Evolutionary conservation across 2,888 invertebrate species (phyloP).

Genomic region (Oscheius sp.): DNA sequence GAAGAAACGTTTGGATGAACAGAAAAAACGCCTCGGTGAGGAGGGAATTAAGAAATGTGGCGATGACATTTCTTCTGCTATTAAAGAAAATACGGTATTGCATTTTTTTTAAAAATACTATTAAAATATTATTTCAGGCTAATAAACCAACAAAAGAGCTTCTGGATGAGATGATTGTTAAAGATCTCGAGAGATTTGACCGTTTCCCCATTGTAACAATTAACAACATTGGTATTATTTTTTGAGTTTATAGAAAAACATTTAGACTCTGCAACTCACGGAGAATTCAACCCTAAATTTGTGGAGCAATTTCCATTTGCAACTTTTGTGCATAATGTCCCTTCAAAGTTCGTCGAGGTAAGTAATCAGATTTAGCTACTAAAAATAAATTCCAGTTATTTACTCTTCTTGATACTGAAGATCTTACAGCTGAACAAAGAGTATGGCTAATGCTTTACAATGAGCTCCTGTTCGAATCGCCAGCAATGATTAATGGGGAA

Average conservation of each 20-base stretch:
- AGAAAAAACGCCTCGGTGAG: conserved; percentile 78
- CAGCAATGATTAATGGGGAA: conserved; percentile 71
- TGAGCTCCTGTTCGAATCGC: conserved; percentile 82
- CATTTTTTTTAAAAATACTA: neutral
- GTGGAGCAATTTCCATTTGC: conserved; percentile 56
- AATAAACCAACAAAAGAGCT: conserved; percentile 78
- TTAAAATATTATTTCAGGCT: conserved; percentile 42
- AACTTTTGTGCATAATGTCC: conserved; percentile 54
- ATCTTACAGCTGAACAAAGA: conserved; percentile 56
- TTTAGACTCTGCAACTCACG: neutral
- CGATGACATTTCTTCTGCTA: conserved; percentile 78
- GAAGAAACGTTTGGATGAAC: conserved; percentile 78
- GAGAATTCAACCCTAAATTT: conserved; percentile 26
- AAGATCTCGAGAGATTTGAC: conserved; percentile 79
- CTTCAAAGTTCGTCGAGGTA: conserved; percentile 60
- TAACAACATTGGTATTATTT: conserved; percentile 22
- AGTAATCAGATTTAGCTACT: neutral
- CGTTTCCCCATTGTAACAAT: conserved; percentile 45
- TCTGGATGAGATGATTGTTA: conserved; percentile 81
- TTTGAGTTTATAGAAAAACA: neutral
- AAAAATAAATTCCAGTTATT: conserved; percentile 70
- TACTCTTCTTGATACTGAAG: conserved; percentile 55
- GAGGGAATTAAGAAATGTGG: conserved; percentile 79
- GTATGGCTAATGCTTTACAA: conserved; percentile 78
- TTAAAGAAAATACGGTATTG: conserved; percentile 80